Evolutionary conservation across 2,797 vertebrate species (phyloP).

Genomic region (Decapterus maruadsi): DNA sequence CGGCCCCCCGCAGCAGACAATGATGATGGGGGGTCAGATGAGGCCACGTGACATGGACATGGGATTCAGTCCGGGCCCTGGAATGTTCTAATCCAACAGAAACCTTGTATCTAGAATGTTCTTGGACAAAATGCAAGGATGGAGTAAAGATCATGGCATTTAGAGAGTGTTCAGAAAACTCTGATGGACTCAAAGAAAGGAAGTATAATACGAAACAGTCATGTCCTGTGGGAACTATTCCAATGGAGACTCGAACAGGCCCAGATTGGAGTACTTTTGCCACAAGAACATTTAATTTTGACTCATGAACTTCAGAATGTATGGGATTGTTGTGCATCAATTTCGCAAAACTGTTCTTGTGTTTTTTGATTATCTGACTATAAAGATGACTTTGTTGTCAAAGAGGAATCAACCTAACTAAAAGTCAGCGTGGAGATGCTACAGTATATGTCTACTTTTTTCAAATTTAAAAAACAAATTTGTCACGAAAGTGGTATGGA

Average conservation of each 20-base stretch:
- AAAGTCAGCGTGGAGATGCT: conserved; percentile 89
- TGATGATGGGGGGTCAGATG: conserved; percentile 99
- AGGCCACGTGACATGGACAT: conserved; percentile 98
- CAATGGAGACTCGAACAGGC: conserved; percentile 69
- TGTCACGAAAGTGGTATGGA: conserved; percentile 81
- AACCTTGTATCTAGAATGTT: conserved; percentile 98
- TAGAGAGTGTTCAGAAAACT: conserved; percentile 60
- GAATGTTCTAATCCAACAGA: conserved; percentile 86
- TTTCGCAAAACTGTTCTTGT: conserved; percentile 91
- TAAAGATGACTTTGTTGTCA: conserved; percentile 80
- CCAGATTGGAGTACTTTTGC: conserved; percentile 76
- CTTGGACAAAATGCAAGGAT: conserved; percentile 89
- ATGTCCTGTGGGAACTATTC: conserved; percentile 77
- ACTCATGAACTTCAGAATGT: conserved; percentile 93
- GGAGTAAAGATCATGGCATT: conserved; percentile 61
- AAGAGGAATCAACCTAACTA: conserved; percentile 81
- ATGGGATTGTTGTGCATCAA: conserved; percentile 94
- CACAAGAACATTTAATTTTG: conserved; percentile 83
- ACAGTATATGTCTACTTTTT: conserved; percentile 90
- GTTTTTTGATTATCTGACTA: conserved; percentile 94
- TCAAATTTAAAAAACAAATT: conserved; percentile 78
- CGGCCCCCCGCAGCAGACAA: conserved; percentile 98
- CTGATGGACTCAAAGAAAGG: conserved; percentile 73
- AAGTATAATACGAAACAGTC: conserved; percentile 67
- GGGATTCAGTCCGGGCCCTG: conserved; percentile 98